Evolutionary conservation across 2,113 vertebrate genomes (phyloP), one percentile per base, ranked within the genome.

Genomic region (Oreochromis tanganicae): DNA sequence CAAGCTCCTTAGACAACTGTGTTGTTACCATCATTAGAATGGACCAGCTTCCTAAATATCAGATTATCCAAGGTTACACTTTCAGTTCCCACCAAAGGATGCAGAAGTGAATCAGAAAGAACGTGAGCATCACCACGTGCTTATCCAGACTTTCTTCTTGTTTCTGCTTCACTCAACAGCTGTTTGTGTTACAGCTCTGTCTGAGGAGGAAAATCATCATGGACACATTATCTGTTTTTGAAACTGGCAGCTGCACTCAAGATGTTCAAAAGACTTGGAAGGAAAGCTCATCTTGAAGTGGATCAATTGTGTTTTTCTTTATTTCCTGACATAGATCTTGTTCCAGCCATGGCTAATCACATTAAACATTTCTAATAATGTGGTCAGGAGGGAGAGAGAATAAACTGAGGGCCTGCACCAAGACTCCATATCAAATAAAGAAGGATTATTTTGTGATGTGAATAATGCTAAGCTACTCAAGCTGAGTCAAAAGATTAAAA

Each of bases 121-220:
- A 17, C 0, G 8, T 73, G 21, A 73, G 13, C 13, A 43, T 0
- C 13, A 16, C 0, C 34, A 24, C 1, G 1, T 2, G 21, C 5
- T 73, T 73, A 73, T 27, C 12, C 7, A 46, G 38, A 43, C 38
- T 16, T 6, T 71, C 13, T 0, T 73, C 21, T 73, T 46, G 38
- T 73, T 73, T 43, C 14, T 73, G 21, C 66, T 73, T 73, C 66
- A 46, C 3, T 43, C 66, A 46, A 0, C 8, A 46, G 38, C 38
- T 73, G 66, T 46, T 73, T 27, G 5, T 71, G 36, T 24, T 24
- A 24, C 7, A 4, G n/a, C 36, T 71, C n/a, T 8, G 4, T n/a
- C 0, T 43, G 36, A 43, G 63, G n/a, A 68, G 7, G 7, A 68
- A 41, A 68, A 14, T 21, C 63, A 0, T 41, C n/a, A 24, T 0